Evolutionary conservation across 2,888 invertebrate genomes (phyloP).

Genomic region (Ametastegia equiseti): DNA sequence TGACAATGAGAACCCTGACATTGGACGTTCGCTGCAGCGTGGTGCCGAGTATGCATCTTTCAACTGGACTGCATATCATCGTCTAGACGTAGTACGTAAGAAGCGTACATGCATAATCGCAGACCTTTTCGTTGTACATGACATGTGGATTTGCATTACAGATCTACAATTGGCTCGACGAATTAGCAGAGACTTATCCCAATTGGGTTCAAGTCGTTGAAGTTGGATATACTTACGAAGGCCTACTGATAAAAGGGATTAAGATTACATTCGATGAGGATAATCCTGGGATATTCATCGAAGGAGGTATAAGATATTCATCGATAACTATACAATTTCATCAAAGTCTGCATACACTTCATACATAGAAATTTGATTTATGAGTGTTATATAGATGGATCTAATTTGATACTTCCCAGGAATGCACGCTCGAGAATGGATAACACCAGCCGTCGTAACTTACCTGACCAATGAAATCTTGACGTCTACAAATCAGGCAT

Average conservation of each 20-base stretch:
- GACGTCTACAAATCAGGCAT: conserved; percentile 76
- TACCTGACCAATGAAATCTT: conserved; percentile 80
- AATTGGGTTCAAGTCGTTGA: conserved; percentile 74
- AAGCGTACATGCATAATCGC: background rate
- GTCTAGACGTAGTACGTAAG: conserved; percentile 29
- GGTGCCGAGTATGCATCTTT: background rate
- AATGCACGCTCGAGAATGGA: conserved; percentile 85
- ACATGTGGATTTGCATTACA: conserved; percentile 62
- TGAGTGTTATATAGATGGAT: background rate
- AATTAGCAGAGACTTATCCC: conserved; percentile 75
- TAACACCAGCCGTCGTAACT: conserved; percentile 80
- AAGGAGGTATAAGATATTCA: conserved; percentile 72
- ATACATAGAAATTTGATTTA: background rate
- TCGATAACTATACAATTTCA: background rate
- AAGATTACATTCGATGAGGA: conserved; percentile 75
- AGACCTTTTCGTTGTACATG: background rate
- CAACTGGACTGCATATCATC: conserved; percentile 42
- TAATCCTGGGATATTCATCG: conserved; percentile 78
- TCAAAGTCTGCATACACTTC: background rate
- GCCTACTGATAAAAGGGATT: conserved; percentile 79
- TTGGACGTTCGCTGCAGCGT: background rate
- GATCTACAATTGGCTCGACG: conserved; percentile 79
- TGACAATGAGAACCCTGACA: conserved; percentile 17
- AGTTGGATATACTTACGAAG: conserved; percentile 77
- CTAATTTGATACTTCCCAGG: background rate